These are phyloP conservation scores for Crocidura indochinensis DNA, from an alignment of 2,797 vertebrate species.

Conservation along the genomic window DNA sequence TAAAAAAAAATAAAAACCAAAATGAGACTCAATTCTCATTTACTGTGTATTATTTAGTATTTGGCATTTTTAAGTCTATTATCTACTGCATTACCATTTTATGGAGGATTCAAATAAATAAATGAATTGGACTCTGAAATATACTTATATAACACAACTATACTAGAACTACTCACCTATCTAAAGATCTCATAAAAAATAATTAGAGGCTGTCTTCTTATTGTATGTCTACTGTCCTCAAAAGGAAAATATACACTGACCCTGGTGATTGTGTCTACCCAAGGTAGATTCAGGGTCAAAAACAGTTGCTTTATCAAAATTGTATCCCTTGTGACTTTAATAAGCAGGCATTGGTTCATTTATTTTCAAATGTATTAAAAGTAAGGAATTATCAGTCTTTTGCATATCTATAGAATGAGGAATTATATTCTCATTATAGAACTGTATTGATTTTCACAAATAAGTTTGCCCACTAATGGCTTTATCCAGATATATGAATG, in stretches of 20 bases:
- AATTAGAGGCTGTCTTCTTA: slow-evolving; percentile 30
- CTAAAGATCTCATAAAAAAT: slow-evolving; percentile 48
- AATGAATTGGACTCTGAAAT: slow-evolving; percentile 1
- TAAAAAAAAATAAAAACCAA: background rate
- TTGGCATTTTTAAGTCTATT: slow-evolving; percentile 47
- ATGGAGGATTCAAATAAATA: slow-evolving; percentile 40
- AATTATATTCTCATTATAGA: background rate
- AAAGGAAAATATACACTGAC: background rate
- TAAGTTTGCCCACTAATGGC: too few relatives aligned
- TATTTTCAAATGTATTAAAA: slow-evolving; percentile 64
- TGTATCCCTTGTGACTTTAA: slow-evolving; percentile 41
- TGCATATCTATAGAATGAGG: slow-evolving; percentile 20
- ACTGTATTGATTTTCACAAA: too few relatives aligned
- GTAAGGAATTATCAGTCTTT: slow-evolving; percentile 46
- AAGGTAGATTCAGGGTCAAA: too few relatives aligned
- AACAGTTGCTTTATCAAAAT: slow-evolving; percentile 7
- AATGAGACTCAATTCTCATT: background rate
- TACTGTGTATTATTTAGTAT: background rate
- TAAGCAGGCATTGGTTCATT: slow-evolving; percentile 31
- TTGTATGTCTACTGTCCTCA: background rate
- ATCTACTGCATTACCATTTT: slow-evolving; percentile 25
- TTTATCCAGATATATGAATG: too few relatives aligned
- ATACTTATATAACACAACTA: background rate
- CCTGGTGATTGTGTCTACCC: background rate
- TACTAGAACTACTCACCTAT: background rate